These are phyloP conservation scores for Nycticorax nycticorax DNA, from an alignment of 2,113 vertebrate species.

Conservation along the genomic window DNA sequence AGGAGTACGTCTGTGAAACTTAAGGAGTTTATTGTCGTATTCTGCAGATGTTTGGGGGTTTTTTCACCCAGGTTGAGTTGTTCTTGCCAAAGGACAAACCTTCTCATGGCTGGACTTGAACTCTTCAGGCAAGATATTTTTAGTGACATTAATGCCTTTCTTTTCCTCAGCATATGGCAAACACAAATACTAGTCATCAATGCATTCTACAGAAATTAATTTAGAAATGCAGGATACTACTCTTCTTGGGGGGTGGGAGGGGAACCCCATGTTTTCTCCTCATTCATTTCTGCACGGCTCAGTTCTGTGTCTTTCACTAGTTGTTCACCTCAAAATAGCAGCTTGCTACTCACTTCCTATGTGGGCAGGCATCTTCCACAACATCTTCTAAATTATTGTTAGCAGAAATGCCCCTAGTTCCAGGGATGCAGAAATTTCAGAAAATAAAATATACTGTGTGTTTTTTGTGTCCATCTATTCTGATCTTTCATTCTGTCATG, in stretches of 20 bases:
- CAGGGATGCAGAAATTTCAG: background rate
- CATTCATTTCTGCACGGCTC: background rate
- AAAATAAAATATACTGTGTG: background rate
- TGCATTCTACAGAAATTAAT: background rate
- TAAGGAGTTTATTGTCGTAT: background rate
- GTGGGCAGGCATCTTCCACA: background rate
- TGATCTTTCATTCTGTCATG: background rate
- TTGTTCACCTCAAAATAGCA: background rate
- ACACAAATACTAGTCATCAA: background rate
- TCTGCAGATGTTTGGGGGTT: background rate
- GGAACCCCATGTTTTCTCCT: background rate
- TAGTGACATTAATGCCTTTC: background rate
- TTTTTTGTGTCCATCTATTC: background rate
- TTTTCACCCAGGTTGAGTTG: background rate
- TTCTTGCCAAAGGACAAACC: background rate
- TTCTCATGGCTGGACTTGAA: background rate
- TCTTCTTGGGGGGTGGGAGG: background rate
- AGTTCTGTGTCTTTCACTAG: background rate
- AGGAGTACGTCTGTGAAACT: background rate
- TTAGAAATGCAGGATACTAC: background rate
- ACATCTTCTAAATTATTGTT: background rate
- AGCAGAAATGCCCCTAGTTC: background rate
- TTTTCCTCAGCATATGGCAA: background rate
- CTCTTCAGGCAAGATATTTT: background rate
- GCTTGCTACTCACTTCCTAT: background rate